Conservation (phyloP, 1,140 invertebrate species). For the Pararge aegeria region DNA sequence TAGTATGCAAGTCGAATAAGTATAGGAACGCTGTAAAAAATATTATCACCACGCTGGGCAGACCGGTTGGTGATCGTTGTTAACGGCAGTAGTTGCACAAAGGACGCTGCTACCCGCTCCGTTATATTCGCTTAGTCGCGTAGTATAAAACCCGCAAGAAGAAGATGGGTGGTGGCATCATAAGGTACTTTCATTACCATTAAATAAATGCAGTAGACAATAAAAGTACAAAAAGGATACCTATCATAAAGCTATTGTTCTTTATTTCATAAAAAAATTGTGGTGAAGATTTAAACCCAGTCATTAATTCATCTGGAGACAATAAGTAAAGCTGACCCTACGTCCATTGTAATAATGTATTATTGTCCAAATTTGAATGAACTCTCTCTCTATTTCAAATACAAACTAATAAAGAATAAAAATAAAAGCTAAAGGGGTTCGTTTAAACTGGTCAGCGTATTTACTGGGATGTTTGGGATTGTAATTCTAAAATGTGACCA, state of each 20-base stretch:
- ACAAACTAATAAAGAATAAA: background rate
- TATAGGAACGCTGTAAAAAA: no score
- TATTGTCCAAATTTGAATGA: slow-evolving; percentile 1
- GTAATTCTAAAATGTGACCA: slow-evolving; percentile 13
- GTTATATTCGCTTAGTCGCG: no score
- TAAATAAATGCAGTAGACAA: no score
- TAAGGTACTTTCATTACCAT: no score
- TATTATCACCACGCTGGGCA: no score
- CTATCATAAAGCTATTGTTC: slow-evolving; percentile 5
- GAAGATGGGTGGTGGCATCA: no score
- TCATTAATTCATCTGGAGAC: slow-evolving; percentile 9
- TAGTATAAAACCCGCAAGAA: no score
- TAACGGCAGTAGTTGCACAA: no score
- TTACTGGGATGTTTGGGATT: slow-evolving; percentile 9
- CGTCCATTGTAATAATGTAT: slow-evolving; percentile 7
- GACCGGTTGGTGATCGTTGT: no score
- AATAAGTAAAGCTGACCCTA: slow-evolving; percentile 12
- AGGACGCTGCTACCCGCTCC: no score
- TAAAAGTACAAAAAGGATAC: background rate
- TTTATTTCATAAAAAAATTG: slow-evolving; percentile 3
- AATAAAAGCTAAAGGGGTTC: background rate
- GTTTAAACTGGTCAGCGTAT: slow-evolving; percentile 6
- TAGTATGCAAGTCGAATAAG: no score
- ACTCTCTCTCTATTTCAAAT: slow-evolving; percentile 7
- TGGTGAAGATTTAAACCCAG: slow-evolving; percentile 10